Conservation (phyloP, 2,888 invertebrate genomes). For the Lingula anatina region DNA sequence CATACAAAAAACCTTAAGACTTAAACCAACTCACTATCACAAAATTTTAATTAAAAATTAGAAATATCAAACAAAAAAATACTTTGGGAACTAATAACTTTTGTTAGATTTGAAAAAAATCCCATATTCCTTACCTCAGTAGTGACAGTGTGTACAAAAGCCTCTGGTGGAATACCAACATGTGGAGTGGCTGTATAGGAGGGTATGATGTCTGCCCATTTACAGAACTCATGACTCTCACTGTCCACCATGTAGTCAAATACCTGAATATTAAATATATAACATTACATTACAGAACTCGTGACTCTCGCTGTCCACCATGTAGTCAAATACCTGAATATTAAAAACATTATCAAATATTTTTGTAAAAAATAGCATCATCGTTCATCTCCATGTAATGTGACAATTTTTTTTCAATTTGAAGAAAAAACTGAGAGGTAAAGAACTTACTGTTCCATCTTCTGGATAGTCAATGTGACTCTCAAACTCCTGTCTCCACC, state of each 20-base stretch:
- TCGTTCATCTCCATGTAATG: neutral
- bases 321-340: conserved; percentile 47
- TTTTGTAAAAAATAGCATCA: conserved; percentile 1
- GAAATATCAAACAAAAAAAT: too few relatives aligned
- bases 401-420: too few relatives aligned
- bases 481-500: conserved; percentile 46
- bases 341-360: neutral
- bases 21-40: too few relatives aligned
- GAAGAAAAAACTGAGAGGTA: too few relatives aligned
- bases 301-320: conserved; percentile 44
- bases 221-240: conserved; percentile 43
- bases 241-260: conserved; percentile 49
- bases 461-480: conserved; percentile 38
- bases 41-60: too few relatives aligned
- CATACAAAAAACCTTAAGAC: too few relatives aligned
- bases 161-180: conserved; percentile 43
- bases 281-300: conserved; percentile 25
- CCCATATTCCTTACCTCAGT: conserved; percentile 44
- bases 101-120: too few relatives aligned
- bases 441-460: conserved; percentile 38
- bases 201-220: conserved; percentile 43
- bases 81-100: too few relatives aligned
- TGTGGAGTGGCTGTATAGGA: conserved; percentile 42
- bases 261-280: conserved; percentile 23
- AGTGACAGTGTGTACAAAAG: conserved; percentile 47